Evolutionary conservation across 2,113 vertebrate species (phyloP).

Genomic region (Boleophthalmus pectinirostris): DNA sequence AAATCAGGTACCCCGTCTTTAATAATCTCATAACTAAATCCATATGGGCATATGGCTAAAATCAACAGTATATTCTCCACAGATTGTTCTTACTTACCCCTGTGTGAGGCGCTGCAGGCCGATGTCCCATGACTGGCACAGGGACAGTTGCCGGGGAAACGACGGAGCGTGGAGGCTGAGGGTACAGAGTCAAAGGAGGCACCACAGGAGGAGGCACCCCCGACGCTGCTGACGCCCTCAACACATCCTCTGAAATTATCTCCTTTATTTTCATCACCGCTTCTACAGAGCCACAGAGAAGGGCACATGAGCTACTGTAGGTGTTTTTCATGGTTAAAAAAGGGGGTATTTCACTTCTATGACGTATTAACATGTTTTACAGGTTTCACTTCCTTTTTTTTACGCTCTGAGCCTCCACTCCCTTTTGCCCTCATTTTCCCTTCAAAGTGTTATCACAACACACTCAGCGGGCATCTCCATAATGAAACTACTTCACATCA

Average conservation of each 20-base stretch:
- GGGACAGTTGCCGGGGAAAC: slow-evolving; percentile 54
- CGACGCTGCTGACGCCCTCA: slow-evolving; percentile 75
- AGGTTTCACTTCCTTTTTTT: too few relatives aligned
- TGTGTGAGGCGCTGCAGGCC: slow-evolving; percentile 71
- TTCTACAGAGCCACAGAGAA: slow-evolving; percentile 70
- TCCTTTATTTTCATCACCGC: slow-evolving; percentile 93
- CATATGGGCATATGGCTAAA: background rate
- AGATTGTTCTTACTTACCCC: slow-evolving; percentile 60
- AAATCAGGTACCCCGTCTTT: background rate
- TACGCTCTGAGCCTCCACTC: too few relatives aligned
- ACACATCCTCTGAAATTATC: slow-evolving; percentile 90
- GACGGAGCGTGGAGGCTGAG: slow-evolving; percentile 81
- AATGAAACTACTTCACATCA: too few relatives aligned
- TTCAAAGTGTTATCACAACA: too few relatives aligned
- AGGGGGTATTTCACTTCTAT: too few relatives aligned
- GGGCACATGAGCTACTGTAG: background rate
- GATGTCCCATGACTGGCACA: slow-evolving; percentile 58
- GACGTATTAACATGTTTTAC: too few relatives aligned
- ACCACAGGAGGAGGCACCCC: slow-evolving; percentile 78
- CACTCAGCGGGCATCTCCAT: too few relatives aligned
- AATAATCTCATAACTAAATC: background rate
- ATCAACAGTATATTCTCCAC: slow-evolving; percentile 10
- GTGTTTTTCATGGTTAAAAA: too few relatives aligned
- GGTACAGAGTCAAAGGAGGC: slow-evolving; percentile 90
- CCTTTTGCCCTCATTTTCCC: too few relatives aligned